A percentile compares a stretch with the other conserved stretches of the same genome.
Evolutionary conservation across 2,113 vertebrate species (phyloP).

Genomic region (Typhlomys cinereus): DNA sequence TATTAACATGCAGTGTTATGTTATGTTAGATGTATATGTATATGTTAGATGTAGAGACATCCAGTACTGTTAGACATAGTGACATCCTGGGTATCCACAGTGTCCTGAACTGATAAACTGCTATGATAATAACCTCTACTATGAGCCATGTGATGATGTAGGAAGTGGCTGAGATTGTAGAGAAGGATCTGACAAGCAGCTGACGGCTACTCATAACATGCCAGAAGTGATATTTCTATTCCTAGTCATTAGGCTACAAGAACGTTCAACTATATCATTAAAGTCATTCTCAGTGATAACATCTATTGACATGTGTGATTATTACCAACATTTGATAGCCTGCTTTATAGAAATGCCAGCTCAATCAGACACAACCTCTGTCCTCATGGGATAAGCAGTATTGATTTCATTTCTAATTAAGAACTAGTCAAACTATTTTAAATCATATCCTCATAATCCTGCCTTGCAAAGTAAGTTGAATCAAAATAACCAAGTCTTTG

Average conservation of each 20-base stretch:
- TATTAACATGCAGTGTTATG: no score
- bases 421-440: not conserved
- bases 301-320: not conserved
- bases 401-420: not conserved
- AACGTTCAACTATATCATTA: not conserved
- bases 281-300: not conserved
- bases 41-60: no score
- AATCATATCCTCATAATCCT: not conserved
- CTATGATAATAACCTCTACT: not conserved
- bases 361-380: not conserved
- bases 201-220: not conserved
- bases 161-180: not conserved
- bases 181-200: not conserved
- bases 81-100: no score
- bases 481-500: not conserved
- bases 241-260: not conserved
- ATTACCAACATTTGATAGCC: not conserved
- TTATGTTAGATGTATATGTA: no score
- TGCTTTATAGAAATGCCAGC: fast-evolving
- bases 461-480: not conserved
- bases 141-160: not conserved
- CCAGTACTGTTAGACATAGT: no score
- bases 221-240: conserved; percentile 4
- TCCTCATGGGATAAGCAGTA: not conserved
- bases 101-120: not conserved